Base-by-base conservation (phyloP, 2,888 invertebrate species). In the Morpho helenor region DNA sequence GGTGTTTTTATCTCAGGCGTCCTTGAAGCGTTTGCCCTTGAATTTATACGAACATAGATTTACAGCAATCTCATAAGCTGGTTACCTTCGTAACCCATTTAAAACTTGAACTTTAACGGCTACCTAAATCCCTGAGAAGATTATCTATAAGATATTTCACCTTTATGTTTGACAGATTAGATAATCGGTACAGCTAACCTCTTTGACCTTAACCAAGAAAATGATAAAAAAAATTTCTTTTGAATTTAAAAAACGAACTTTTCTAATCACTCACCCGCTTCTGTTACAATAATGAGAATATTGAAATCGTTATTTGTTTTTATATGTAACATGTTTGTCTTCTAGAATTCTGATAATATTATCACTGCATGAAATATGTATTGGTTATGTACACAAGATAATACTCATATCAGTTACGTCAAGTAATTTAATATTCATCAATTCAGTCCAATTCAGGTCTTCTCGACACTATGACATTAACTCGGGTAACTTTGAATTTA, bases 21-120 rank as follows among this genome's bases (percentile, higher is more conserved):
- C 87, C 87, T 89, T 87, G 84, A 78, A 66, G 67, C 71, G 79
- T 66, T 77, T 84, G 86, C 72, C 87, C 87, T 87, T 88, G 88
- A 87, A 84, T 76, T 73, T 66, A 66, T 64, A 54, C 62, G 66
- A 75, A 80, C 75, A 78, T 80, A 80, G 67, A 64, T 68, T 61
- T 74, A 73, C 74, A 71, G 72, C 49, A 43, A 52, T 59, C 42
- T 45, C 52, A 44, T 43, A 9, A 44, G 41, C 44, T 59, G 56
- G 52, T 22, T 23, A 45, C n/a, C 22, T 9, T 51, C 40, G 41
- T 22, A 53, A n/a, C 22, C 10, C 39, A 8, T 22, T 40, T 7
- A 9, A 45, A 31, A n/a, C 7, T 45, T 16, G 7, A 9, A 22
- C 48, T 42, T 53, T 57, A 53, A 50, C 31, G 16, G 9, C 40